Base-by-base conservation (phyloP, 2,888 invertebrate species). In the Mesorhabditis belari region DNA sequence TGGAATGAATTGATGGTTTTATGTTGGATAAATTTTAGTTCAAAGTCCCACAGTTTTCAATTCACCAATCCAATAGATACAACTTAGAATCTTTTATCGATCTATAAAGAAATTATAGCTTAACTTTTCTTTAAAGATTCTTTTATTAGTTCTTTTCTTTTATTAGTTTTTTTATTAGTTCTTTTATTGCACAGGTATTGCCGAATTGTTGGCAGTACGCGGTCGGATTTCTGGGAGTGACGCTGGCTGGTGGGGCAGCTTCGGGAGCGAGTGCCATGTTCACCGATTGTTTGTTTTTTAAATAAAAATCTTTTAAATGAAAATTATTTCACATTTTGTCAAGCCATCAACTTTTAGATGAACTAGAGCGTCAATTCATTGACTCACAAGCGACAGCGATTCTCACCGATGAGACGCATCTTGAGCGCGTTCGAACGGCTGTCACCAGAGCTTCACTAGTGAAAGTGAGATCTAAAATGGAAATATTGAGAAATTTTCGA, bases 241-340 rank as follows among this genome's bases (percentile, higher is more conserved):
- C 58, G n/a, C 49, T 60, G 17, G 65, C 62, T 35, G 76, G 75
- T 6, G 75, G 73, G 12, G 66, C 64, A 25, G 57, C 69, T 50
- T 71, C 69, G 50, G 71, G 71, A 3, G 77, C 77, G 12, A 74
- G 70, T 27, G 64, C 66, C 23, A 57, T 68, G 52, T 76, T 74
- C 57, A 76, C 75, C 21, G 68, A 76, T 49, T 68, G 75, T 75
- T 49, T 59, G 70, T 3, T 28, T 4, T 5, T 17, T 0, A 1
- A 49, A n/a, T 29, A 26, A 3, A n/a, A 35, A 1, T 35, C n/a
- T 35, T 35, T n/a, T 35, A n/a, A 35, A 2, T 35, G 44, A n/a
- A 9, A 0, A 35, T 1, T 17, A 12, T 35, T 35, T 35, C 35
- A 35, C 35, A 12, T 12, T 35, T 9, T 21, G 6, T 19, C n/a